phyloP scores from a whole-genome alignment of 2,888 invertebrate species.

The Teleiodes luculella region DNA sequence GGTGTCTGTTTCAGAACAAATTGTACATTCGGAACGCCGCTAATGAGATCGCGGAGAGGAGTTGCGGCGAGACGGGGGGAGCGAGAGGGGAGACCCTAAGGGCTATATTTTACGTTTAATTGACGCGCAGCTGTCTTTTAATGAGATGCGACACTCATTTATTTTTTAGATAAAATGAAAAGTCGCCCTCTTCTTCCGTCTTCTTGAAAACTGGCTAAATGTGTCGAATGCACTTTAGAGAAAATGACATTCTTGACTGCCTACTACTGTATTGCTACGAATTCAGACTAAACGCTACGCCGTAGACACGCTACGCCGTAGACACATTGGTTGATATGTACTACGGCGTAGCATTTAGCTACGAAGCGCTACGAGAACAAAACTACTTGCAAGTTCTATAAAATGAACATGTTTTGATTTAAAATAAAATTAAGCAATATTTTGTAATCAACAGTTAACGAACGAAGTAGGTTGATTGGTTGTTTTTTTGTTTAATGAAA shows the following conservation, averaged over 20 bases:
- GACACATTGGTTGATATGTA: too few species aligned
- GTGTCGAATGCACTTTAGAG: not conserved
- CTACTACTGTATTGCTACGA: too few species aligned
- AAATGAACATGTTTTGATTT: too few species aligned
- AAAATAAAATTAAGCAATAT: too few species aligned
- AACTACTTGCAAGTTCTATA: not conserved
- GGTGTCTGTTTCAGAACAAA: conserved; percentile 73
- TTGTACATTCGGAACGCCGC: conserved; percentile 69
- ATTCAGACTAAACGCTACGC: too few species aligned
- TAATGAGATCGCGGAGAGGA: conserved; percentile 66
- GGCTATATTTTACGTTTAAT: conserved; percentile 76
- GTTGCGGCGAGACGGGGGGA: conserved; percentile 38
- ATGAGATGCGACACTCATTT: conserved; percentile 65
- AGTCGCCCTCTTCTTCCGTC: too few species aligned
- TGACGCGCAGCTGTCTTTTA: conserved; percentile 75
- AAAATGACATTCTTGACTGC: too few species aligned
- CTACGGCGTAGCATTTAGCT: conserved; percentile 1
- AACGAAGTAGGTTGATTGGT: too few species aligned
- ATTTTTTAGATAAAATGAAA: conserved; percentile 35
- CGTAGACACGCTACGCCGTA: too few species aligned
- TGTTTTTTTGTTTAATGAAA: too few species aligned
- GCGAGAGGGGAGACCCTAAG: conserved; percentile 45
- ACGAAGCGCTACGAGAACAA: not conserved
- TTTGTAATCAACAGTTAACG: too few species aligned
- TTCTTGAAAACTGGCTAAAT: too few species aligned